Conservation (phyloP, 2,888 invertebrate species). For the Rhagium mordax region DNA sequence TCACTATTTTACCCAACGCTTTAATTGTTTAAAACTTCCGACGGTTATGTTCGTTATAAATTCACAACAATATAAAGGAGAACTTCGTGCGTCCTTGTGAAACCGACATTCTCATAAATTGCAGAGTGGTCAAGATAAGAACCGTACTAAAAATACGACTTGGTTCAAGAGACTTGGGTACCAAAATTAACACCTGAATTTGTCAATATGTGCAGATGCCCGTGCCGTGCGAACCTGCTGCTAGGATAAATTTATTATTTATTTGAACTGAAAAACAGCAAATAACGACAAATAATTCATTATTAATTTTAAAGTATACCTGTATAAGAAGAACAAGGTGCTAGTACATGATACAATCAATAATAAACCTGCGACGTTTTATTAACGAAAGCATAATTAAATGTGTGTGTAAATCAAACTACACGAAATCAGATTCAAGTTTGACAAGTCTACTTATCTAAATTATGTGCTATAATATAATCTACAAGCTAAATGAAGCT, state of each 20-base stretch:
- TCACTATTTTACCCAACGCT: no score
- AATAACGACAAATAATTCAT: constrained; percentile 40
- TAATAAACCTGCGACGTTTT: constrained; percentile 1
- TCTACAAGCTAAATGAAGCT: no score
- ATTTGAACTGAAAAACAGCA: constrained; percentile 55
- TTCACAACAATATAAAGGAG: constrained; percentile 32
- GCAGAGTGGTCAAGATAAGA: constrained; percentile 44
- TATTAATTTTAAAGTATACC: constrained; percentile 23
- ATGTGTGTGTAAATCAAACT: constrained; percentile 2
- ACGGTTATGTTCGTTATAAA: background rate
- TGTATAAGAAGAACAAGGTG: background rate
- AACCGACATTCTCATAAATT: constrained; percentile 46
- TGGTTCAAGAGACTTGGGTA: constrained; percentile 50
- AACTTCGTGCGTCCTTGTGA: constrained; percentile 7
- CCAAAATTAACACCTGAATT: constrained; percentile 57
- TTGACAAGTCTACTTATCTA: constrained; percentile 12
- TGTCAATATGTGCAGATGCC: constrained; percentile 57
- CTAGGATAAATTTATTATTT: constrained; percentile 33
- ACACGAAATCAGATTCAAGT: constrained; percentile 11
- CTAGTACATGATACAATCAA: background rate
- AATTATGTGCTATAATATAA: constrained; percentile 1
- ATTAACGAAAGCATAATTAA: constrained; percentile 8
- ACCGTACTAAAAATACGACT: constrained; percentile 47
- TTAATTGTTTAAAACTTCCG: no score
- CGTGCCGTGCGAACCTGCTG: constrained; percentile 33